These are phyloP conservation scores for Druceiella hillmani DNA, from an alignment of 2,888 invertebrate genomes.

Conservation along the genomic window DNA sequence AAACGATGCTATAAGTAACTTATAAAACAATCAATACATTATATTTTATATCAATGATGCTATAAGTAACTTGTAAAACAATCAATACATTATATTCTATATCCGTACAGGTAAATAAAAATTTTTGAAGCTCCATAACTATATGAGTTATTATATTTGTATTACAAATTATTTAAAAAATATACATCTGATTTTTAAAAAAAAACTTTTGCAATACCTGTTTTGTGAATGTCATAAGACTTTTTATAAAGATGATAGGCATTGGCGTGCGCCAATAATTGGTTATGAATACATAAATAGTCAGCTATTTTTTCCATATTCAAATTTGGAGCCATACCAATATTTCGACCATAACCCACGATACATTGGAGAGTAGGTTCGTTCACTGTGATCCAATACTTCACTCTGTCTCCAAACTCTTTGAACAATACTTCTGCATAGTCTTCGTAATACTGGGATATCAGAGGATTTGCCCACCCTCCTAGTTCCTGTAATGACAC, in stretches of 20 bases:
- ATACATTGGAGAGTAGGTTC: neutral
- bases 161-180: no score
- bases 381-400: constrained; percentile 1
- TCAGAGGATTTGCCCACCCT: constrained; percentile 29
- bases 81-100: no score
- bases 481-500: constrained; percentile 27
- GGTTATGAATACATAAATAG: neutral
- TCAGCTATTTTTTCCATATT: neutral
- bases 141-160: no score
- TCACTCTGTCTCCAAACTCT: neutral
- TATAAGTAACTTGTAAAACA: no score
- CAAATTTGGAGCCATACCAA: neutral
- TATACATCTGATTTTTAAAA: no score
- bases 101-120: no score
- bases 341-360: neutral
- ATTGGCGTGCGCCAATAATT: neutral
- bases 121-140: no score
- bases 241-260: neutral
- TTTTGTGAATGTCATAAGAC: neutral
- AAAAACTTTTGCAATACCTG: neutral
- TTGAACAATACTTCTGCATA: constrained; percentile 29
- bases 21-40: no score
- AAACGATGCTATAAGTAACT: no score
- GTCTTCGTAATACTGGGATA: constrained; percentile 30
- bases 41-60: no score